Conservation (phyloP, 30 jellyfish, hydroid and myxozoan species). For the Aurelia sp. region DNA sequence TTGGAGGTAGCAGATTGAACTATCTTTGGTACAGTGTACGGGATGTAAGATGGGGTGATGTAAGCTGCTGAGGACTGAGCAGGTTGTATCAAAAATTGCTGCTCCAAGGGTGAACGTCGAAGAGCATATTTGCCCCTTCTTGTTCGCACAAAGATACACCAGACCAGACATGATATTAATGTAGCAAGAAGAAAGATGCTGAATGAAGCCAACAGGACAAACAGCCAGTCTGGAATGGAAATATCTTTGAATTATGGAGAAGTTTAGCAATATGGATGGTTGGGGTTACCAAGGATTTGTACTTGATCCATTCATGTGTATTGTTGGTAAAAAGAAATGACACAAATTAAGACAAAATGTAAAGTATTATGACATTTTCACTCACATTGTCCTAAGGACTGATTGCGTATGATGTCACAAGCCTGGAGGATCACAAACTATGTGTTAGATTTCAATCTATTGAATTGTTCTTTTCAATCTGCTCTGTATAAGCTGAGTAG, state of each 20-base stretch:
- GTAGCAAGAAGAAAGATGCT: slow-evolving; percentile 46
- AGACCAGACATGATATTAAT: slow-evolving; percentile 27
- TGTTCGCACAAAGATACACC: slow-evolving; percentile 37
- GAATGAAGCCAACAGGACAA: slow-evolving; percentile 39
- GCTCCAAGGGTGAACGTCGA: slow-evolving; percentile 24
- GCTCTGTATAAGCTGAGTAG: no score
- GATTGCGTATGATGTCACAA: no score
- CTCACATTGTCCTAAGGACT: no score
- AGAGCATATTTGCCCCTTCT: neutral
- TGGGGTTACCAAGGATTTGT: neutral
- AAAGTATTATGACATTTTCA: neutral
- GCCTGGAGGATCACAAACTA: no score
- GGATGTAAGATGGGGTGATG: slow-evolving; percentile 44
- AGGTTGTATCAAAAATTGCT: slow-evolving; percentile 25
- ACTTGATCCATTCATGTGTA: no score
- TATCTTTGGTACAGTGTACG: slow-evolving; percentile 61
- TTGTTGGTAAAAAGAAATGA: neutral
- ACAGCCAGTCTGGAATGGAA: slow-evolving; percentile 62
- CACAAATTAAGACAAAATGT: neutral
- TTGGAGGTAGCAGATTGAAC: slow-evolving; percentile 40
- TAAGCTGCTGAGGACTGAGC: neutral
- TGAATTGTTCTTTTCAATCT: no score
- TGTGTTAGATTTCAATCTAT: no score
- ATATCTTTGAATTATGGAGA: neutral
- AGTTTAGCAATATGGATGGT: neutral